phyloP scores from a whole-genome alignment of 2,797 vertebrate genomes.

The Novumbra hubbsi region DNA sequence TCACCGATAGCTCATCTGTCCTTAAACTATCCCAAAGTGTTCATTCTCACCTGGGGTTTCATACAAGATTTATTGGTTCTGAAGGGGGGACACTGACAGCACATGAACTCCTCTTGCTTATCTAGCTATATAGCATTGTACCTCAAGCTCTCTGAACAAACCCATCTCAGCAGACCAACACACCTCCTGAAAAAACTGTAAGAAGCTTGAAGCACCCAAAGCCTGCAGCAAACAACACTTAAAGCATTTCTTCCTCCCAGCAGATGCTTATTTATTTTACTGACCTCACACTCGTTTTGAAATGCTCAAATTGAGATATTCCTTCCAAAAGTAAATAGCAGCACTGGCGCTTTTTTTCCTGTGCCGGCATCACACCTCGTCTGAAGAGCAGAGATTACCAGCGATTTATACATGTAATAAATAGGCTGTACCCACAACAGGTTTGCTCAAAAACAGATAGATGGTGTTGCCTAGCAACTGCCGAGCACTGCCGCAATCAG shows the following conservation, averaged over 20 bases:
- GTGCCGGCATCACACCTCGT: conserved; percentile 38
- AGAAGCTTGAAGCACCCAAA: not conserved
- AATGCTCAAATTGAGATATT: conserved; percentile 43
- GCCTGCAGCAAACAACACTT: not conserved
- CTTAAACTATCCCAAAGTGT: conserved; percentile 57
- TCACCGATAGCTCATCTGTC: conserved; percentile 63
- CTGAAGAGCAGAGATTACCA: conserved; percentile 56
- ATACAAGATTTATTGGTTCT: conserved; percentile 55
- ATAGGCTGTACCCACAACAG: conserved; percentile 67
- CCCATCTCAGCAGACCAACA: conserved; percentile 26
- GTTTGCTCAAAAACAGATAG: conserved; percentile 75
- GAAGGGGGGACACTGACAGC: conserved; percentile 36
- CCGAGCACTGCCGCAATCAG: conserved; percentile 61
- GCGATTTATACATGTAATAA: conserved; percentile 67
- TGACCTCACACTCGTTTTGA: conserved; percentile 3
- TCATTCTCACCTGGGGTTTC: conserved; percentile 52
- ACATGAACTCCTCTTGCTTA: conserved; percentile 31
- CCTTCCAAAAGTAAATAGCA: conserved; percentile 38
- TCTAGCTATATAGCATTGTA: not conserved
- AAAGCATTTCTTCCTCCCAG: not conserved
- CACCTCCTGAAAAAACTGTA: not conserved
- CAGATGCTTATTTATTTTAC: not conserved
- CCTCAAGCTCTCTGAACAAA: conserved; percentile 34
- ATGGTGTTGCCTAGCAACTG: conserved; percentile 81
- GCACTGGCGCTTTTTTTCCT: conserved; percentile 14